Conservation (phyloP, 2,888 invertebrate genomes). For the Rhaphigaster nebulosa region DNA sequence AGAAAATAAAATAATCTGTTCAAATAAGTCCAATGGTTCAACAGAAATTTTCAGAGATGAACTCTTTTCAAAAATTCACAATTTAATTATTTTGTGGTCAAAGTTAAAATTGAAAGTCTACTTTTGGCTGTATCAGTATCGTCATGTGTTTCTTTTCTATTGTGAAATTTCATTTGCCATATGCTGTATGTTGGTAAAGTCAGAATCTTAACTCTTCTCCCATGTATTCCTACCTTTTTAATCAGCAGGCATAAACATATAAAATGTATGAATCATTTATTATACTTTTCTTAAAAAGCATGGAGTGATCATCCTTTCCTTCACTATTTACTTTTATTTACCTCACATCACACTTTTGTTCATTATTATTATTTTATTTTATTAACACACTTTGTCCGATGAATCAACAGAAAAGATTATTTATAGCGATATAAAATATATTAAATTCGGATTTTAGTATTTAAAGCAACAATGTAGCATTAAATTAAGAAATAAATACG, state of each 20-base stretch:
- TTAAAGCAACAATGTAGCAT: neutral
- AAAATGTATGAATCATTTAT: slow-evolving; percentile 19
- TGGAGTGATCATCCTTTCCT: slow-evolving; percentile 45
- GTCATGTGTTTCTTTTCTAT: slow-evolving; percentile 64
- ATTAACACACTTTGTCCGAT: neutral
- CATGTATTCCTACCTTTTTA: slow-evolving; percentile 40
- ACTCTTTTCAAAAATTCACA: too few species aligned
- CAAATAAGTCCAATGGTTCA: too few species aligned
- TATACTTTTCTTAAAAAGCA: neutral
- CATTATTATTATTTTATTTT: slow-evolving; percentile 4
- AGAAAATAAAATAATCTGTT: too few species aligned
- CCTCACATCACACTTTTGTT: neutral
- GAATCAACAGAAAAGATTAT: neutral
- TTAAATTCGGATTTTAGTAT: neutral
- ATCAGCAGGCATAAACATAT: slow-evolving; percentile 1
- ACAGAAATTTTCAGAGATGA: too few species aligned
- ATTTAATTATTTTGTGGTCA: slow-evolving; percentile 56
- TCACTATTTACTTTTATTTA: slow-evolving; percentile 6
- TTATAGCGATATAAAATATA: neutral
- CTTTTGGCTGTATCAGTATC: slow-evolving; percentile 62
- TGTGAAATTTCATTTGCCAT: slow-evolving; percentile 61
- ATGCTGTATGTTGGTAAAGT: slow-evolving; percentile 56
- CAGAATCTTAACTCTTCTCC: slow-evolving; percentile 63
- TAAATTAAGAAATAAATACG: too few species aligned
- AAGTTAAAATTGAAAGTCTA: slow-evolving; percentile 58